phyloP scores from a whole-genome alignment of 1,140 invertebrate species.

The Branchinecta lindahli region DNA sequence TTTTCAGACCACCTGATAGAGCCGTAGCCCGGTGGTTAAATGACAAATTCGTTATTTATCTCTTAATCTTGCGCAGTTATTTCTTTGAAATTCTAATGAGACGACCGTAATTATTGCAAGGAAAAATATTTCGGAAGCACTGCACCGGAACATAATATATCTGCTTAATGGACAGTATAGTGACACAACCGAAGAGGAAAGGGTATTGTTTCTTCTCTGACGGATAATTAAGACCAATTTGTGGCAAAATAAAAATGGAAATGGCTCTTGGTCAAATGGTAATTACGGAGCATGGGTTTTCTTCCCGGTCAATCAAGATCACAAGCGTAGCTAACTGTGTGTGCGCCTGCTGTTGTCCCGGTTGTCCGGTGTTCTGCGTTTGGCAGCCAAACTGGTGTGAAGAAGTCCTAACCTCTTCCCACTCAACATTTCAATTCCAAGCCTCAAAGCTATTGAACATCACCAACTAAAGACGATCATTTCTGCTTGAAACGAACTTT shows the following conservation, averaged over 20 bases:
- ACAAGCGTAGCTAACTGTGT: too few relatives aligned
- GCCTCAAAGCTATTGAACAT: too few relatives aligned
- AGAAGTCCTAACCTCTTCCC: too few relatives aligned
- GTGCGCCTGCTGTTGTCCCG: too few relatives aligned
- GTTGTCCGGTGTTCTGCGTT: too few relatives aligned
- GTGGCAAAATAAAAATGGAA: not conserved
- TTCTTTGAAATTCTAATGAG: not conserved
- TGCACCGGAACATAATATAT: not conserved
- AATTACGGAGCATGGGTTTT: too few relatives aligned
- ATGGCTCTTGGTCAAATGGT: too few relatives aligned
- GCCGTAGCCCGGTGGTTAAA: not conserved
- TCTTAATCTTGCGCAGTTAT: not conserved
- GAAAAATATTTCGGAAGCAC: conserved; percentile 6
- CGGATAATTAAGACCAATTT: conserved; percentile 1
- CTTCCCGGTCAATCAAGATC: too few relatives aligned
- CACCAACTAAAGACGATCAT: too few relatives aligned
- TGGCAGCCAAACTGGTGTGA: too few relatives aligned
- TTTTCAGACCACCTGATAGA: not conserved
- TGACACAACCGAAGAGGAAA: not conserved
- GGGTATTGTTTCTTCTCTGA: not conserved
- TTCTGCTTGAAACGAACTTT: too few relatives aligned
- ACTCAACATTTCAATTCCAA: too few relatives aligned
- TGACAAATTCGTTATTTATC: conserved; percentile 9
- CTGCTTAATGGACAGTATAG: not conserved
- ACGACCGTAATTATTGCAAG: not conserved